Percentiles rank a stretch among this genome's conserved stretches.
Conservation (phyloP, 2,888 invertebrate species). For the Ormyrus pomaceus region DNA sequence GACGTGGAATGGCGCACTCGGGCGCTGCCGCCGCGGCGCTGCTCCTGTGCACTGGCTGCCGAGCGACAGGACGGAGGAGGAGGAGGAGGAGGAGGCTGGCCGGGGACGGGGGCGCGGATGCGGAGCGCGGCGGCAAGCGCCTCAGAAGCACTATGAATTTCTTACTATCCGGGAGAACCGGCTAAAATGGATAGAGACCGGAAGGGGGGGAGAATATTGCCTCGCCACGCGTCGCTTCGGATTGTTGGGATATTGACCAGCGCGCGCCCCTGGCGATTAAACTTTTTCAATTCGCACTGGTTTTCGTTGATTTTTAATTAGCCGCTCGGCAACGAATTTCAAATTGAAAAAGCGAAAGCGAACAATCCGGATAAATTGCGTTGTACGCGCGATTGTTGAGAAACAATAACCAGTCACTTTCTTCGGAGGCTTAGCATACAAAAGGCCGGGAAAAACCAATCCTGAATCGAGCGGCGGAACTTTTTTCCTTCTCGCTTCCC, state of each 20-base stretch:
- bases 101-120: too few relatives aligned
- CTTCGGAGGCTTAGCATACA: background rate
- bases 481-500: conserved; percentile 5
- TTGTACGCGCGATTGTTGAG: conserved; percentile 12
- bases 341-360: too few relatives aligned
- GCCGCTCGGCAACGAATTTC: too few relatives aligned
- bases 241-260: too few relatives aligned
- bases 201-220: background rate
- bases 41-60: background rate
- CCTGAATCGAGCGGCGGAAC: background rate
- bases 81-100: too few relatives aligned
- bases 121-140: too few relatives aligned
- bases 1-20: conserved; percentile 15
- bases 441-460: background rate
- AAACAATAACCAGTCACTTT: conserved; percentile 36
- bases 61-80: too few relatives aligned
- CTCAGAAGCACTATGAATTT: conserved; percentile 40
- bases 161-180: conserved; percentile 27
- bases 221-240: too few relatives aligned
- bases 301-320: too few relatives aligned
- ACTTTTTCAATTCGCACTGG: too few relatives aligned
- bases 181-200: conserved; percentile 11
- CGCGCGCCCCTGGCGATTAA: too few relatives aligned
- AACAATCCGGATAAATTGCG: background rate
- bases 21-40: background rate